Evolutionary conservation across 2,888 invertebrate genomes (phyloP).

Genomic region (Parnassius apollo): DNA sequence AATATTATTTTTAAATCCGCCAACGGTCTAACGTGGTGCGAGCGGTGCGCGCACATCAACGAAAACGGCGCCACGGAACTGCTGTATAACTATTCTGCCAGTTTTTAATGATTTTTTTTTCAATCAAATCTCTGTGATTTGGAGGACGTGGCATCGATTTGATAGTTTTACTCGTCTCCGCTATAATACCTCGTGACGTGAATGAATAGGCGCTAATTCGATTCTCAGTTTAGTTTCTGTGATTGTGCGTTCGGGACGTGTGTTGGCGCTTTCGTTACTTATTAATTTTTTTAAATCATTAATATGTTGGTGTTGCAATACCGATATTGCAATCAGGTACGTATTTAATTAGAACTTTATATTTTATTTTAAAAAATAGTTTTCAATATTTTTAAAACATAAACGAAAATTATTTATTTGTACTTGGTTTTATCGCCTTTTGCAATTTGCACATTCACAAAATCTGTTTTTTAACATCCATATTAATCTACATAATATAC

Average conservation of each 20-base stretch:
- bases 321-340: slow-evolving; percentile 25
- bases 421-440: neutral
- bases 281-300: slow-evolving; percentile 31
- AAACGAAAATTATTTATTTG: neutral
- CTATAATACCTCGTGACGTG: slow-evolving; percentile 31
- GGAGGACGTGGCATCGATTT: slow-evolving; percentile 46
- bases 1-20: slow-evolving; percentile 68
- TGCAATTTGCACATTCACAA: too few species aligned
- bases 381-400: too few species aligned
- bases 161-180: slow-evolving; percentile 38
- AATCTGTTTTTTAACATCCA: too few species aligned
- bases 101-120: slow-evolving; percentile 46
- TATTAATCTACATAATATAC: too few species aligned
- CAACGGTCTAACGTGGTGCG: slow-evolving; percentile 64
- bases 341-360: slow-evolving; percentile 11
- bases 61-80: slow-evolving; percentile 50
- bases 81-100: slow-evolving; percentile 43
- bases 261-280: slow-evolving; percentile 31
- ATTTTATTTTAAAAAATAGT: too few species aligned
- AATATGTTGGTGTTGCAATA: slow-evolving; percentile 26
- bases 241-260: slow-evolving; percentile 64
- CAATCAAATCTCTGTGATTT: slow-evolving; percentile 50
- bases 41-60: slow-evolving; percentile 47
- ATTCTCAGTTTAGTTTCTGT: slow-evolving; percentile 65
- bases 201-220: slow-evolving; percentile 33